phyloP scores from a whole-genome alignment of 2,888 invertebrate species.

The Ochlodes sylvanus region DNA sequence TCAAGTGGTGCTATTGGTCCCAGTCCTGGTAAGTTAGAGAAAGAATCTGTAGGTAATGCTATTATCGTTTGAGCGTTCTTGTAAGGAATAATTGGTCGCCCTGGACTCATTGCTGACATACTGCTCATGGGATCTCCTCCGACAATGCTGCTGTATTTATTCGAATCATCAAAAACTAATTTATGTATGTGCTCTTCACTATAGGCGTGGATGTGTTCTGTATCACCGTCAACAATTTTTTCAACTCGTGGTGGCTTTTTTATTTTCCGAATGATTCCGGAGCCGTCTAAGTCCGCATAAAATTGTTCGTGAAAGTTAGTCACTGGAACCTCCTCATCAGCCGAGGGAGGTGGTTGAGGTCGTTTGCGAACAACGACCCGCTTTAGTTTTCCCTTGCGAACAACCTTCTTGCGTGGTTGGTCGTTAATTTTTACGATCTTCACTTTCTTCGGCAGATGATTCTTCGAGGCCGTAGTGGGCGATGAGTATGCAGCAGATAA shows the following conservation, averaged over 20 bases:
- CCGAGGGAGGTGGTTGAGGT: conserved; percentile 42
- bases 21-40: conserved; percentile 57
- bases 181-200: conserved; percentile 82
- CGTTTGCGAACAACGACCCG: conserved; percentile 60
- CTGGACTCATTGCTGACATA: conserved; percentile 56
- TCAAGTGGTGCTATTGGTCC: conserved; percentile 72
- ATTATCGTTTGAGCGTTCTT: conserved; percentile 62
- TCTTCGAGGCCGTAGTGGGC: conserved; percentile 50
- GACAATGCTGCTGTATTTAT: conserved; percentile 56
- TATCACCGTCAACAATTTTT: conserved; percentile 81
- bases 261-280: conserved; percentile 74
- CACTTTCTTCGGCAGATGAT: conserved; percentile 64
- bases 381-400: conserved; percentile 71
- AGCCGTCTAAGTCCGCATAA: conserved; percentile 76
- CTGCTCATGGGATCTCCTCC: conserved; percentile 60
- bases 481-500: conserved; percentile 58
- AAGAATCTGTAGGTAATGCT: conserved; percentile 60
- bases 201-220: conserved; percentile 81
- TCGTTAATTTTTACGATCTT: conserved; percentile 74
- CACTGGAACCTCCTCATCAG: conserved; percentile 72
- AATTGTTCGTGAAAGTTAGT: conserved; percentile 78
- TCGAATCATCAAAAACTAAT: conserved; percentile 66
- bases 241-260: conserved; percentile 79
- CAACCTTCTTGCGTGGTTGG: conserved; percentile 63
- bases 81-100: conserved; percentile 61